Base-by-base conservation (phyloP, 2,113 vertebrate genomes). In the Pseudorasbora parva region DNA sequence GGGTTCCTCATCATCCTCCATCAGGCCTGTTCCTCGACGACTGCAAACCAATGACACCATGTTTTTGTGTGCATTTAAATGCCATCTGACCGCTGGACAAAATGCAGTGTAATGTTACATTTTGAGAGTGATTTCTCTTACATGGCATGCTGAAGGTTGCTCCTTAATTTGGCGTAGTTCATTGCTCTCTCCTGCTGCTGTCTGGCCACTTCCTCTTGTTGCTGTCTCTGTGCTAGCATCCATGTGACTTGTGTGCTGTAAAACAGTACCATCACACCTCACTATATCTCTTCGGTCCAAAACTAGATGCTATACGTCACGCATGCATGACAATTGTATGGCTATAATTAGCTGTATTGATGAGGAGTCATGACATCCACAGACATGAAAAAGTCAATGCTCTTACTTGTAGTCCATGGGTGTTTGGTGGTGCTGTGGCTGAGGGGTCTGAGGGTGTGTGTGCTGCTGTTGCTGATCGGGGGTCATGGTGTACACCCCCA, bases 171-270 rank as follows among this genome's bases (percentile, higher is more conserved):
- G 94, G 97, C 97, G 87, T 98, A 99, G 93, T 98, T 98, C 98
- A 99, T 96, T 89, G 96, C 97, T 94, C 97, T 96, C 94, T 99
- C 98, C 91, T 99, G 98, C 75, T 99, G 98, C 87, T 99, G 98
- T 96, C 98, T 95, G 90, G 96, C 97, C 93, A 97, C 96, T 91
- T 99, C 98, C 93, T 99, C 97, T 76, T 99, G 97, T 75, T 99
- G 97, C 88, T 99, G 98, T 92, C 98, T 97, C 94, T 99, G 98
- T 90, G 98, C 97, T 92, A 99, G 94, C 97, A 99, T 99, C 97
- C 98, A 99, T 94, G 97, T 98, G 94, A 99, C 97, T 95, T 99
- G 98, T 91, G 97, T 97, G 94, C 97, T 99, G 91, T n/a, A 89
- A 6, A 84, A 88, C 77, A 88, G 96, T 87, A 96, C 95, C 82